phyloP scores from a whole-genome alignment of 1,140 invertebrate genomes.

The Dendroctonus valens region DNA sequence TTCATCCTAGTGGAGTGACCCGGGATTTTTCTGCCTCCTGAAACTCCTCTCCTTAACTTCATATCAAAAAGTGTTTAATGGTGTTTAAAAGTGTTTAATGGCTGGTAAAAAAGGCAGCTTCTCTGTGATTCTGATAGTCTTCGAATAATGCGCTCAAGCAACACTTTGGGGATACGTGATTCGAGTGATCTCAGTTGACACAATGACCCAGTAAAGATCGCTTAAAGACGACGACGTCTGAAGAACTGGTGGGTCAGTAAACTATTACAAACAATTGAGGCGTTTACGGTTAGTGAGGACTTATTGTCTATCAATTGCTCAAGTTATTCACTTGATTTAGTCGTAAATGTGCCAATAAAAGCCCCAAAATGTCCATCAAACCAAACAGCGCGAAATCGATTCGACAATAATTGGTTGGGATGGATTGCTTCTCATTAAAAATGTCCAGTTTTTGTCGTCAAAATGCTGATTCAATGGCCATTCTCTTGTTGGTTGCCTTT shows the following conservation, averaged over 20 bases:
- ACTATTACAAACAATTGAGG: background rate
- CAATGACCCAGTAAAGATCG: background rate
- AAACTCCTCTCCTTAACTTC: background rate
- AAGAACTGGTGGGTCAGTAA: background rate
- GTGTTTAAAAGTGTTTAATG: background rate
- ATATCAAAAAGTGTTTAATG: background rate
- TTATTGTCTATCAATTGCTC: background rate
- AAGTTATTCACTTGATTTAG: background rate
- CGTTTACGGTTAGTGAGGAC: background rate
- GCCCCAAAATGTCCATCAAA: background rate
- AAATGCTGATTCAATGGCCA: background rate
- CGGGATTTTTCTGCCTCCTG: background rate
- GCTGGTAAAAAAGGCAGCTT: too few relatives aligned
- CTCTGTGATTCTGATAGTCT: too few relatives aligned
- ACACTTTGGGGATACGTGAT: background rate
- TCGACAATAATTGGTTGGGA: background rate
- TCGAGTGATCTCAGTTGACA: background rate
- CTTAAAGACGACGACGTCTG: background rate
- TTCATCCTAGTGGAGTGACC: too few relatives aligned
- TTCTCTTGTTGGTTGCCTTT: background rate
- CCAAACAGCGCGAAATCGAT: background rate
- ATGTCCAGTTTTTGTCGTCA: background rate
- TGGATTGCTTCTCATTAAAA: background rate
- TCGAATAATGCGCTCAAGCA: background rate
- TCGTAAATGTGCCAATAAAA: background rate